Evolutionary conservation across 2,888 invertebrate genomes (phyloP), one percentile per base, ranked within the genome.

Genomic region (Automeris io): DNA sequence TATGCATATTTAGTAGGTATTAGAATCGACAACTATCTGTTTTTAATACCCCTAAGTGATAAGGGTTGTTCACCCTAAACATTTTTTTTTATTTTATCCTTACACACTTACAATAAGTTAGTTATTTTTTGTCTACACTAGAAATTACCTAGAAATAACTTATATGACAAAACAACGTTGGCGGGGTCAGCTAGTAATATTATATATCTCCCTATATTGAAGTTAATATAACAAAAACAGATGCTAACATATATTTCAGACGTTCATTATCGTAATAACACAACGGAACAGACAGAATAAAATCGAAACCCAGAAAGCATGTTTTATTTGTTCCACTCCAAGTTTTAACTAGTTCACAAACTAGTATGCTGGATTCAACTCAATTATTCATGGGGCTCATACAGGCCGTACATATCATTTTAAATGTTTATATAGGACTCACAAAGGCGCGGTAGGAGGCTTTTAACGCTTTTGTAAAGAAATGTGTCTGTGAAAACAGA

Each of bases 381-480:
- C 13, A 32, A 38, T 33, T 38, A 38, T 38, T 33, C 33, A 38
- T 18, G 11, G 11, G 11, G 8, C 18, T n/a, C 12, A 33, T 33
- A 33, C 22, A 13, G 11, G 12, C 18, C 18, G 37, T 31, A 32
- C 23, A 8, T 23, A 23, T 8, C 32, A 11, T 37, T 32, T 22
- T 12, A 11, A 37, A 11, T 37, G 23, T 37, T 37, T 37, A 18
- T 11, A 9, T 31, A 24, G 37, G 37, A 18, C 32, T 37, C 18
- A 31, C 22, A 32, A 37, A 32, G 33, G 23, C 32, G 8, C 18
- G 24, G 1, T 9, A 22, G 29, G 8, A 37, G 32, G 37, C 32
- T 32, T 37, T 32, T 23, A 37, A n/a, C 11, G 18, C 37, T 37
- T 37, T 37, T 37, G 32, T 37, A 32, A 37, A 4, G 34, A 9